phyloP scores from a whole-genome alignment of 2,113 vertebrate species.

The Myxocyprinus asiaticus region DNA sequence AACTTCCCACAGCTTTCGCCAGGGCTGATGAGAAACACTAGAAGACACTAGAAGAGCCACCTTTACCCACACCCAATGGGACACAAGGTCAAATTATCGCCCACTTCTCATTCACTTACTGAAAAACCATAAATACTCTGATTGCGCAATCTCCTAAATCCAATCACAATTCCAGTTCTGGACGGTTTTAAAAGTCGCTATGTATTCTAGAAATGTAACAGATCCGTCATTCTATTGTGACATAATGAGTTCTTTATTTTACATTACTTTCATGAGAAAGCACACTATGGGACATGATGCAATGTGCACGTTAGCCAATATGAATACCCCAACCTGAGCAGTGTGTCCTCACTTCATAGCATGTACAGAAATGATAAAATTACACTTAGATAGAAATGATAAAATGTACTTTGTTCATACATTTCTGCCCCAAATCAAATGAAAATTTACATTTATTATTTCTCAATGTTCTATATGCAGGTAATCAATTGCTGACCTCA shows the following conservation, averaged over 20 bases:
- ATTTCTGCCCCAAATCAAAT: background rate
- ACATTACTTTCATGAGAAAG: slow-evolving; percentile 36
- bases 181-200: slow-evolving; percentile 1
- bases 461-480: slow-evolving; percentile 13
- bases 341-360: background rate
- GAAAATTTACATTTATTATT: background rate
- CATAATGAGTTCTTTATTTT: slow-evolving; percentile 33
- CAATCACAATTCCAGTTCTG: slow-evolving; percentile 1
- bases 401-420: background rate
- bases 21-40: background rate
- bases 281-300: slow-evolving; percentile 31
- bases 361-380: slow-evolving; percentile 9
- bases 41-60: slow-evolving; percentile 13
- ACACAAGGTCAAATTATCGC: slow-evolving; percentile 28
- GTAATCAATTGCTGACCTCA: background rate
- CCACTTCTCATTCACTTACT: slow-evolving; percentile 57
- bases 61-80: background rate
- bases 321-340: slow-evolving; percentile 3
- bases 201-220: slow-evolving; percentile 28
- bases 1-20: slow-evolving; percentile 44
- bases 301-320: slow-evolving; percentile 29
- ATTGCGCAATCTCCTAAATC: slow-evolving; percentile 46
- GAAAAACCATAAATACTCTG: slow-evolving; percentile 42
- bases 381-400: background rate
- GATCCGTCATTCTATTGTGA: slow-evolving; percentile 23